Percentiles rank a stretch among this genome's conserved stretches.
Evolutionary conservation across 2,888 invertebrate genomes (phyloP).

Genomic region (Pelosia muscerda): DNA sequence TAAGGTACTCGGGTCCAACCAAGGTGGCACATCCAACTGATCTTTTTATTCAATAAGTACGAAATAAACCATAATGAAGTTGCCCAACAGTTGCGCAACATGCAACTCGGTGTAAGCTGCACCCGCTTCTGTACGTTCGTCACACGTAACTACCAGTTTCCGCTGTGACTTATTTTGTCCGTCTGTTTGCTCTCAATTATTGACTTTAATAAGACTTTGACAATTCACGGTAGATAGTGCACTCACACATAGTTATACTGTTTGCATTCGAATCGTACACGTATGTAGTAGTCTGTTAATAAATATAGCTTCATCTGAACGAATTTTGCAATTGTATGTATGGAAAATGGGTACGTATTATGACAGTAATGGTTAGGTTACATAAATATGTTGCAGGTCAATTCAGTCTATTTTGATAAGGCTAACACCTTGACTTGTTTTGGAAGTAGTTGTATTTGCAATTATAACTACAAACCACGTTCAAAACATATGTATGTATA

Average conservation of each 20-base stretch:
- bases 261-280: slow-evolving; percentile 36
- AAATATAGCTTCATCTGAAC: neutral
- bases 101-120: slow-evolving; percentile 22
- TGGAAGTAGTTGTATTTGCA: too few relatives aligned
- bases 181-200: slow-evolving; percentile 73
- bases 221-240: slow-evolving; percentile 62
- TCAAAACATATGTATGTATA: too few relatives aligned
- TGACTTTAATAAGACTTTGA: slow-evolving; percentile 76
- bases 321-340: neutral
- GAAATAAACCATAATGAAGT: neutral
- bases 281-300: slow-evolving; percentile 6
- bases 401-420: neutral
- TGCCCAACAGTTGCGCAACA: slow-evolving; percentile 12
- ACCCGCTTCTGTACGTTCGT: slow-evolving; percentile 46
- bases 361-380: neutral
- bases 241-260: slow-evolving; percentile 49
- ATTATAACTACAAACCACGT: too few relatives aligned
- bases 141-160: slow-evolving; percentile 69
- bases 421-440: too few relatives aligned
- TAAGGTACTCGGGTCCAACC: too few relatives aligned
- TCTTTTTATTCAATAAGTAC: too few relatives aligned
- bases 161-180: slow-evolving; percentile 71
- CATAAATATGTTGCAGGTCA: neutral
- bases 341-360: neutral
- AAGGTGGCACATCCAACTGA: too few relatives aligned